Conservation (phyloP, 2,797 vertebrate species). For the Acanthurus leucopareius region DNA sequence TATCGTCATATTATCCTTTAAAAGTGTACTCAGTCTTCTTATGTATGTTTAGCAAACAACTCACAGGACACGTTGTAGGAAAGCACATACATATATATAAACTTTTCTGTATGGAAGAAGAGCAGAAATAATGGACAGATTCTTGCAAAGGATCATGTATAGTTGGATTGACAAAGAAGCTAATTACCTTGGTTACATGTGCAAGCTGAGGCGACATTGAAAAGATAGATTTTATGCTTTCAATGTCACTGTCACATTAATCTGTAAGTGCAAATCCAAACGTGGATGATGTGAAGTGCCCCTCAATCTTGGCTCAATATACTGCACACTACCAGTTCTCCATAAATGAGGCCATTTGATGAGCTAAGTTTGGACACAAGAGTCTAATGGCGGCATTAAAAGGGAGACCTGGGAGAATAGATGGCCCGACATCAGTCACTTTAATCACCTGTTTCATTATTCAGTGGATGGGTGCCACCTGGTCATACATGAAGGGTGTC, state of each 20-base stretch:
- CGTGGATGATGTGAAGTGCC: constrained; percentile 68
- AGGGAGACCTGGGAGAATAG: constrained; percentile 74
- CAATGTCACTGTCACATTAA: constrained; percentile 56
- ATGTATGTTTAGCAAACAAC: background rate
- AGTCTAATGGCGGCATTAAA: constrained; percentile 79
- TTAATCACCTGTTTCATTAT: constrained; percentile 86
- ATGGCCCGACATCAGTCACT: constrained; percentile 83
- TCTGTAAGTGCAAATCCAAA: constrained; percentile 62
- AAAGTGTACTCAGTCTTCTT: background rate
- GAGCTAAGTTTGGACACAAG: constrained; percentile 84
- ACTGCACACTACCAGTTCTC: constrained; percentile 70
- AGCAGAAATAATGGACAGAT: background rate
- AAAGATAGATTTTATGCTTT: constrained; percentile 21
- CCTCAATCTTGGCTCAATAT: constrained; percentile 68
- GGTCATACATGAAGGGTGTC: constrained; percentile 81
- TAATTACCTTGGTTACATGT: background rate
- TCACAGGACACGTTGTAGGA: background rate
- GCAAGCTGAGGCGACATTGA: constrained; percentile 13
- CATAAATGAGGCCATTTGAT: constrained; percentile 81
- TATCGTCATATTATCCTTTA: background rate
- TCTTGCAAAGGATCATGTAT: background rate
- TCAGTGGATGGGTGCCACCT: constrained; percentile 80
- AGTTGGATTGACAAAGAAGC: background rate
- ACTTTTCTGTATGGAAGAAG: background rate
- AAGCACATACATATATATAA: too few relatives aligned